Conservation (phyloP, 2,888 invertebrate species). For the Lithophane semibrunnea region DNA sequence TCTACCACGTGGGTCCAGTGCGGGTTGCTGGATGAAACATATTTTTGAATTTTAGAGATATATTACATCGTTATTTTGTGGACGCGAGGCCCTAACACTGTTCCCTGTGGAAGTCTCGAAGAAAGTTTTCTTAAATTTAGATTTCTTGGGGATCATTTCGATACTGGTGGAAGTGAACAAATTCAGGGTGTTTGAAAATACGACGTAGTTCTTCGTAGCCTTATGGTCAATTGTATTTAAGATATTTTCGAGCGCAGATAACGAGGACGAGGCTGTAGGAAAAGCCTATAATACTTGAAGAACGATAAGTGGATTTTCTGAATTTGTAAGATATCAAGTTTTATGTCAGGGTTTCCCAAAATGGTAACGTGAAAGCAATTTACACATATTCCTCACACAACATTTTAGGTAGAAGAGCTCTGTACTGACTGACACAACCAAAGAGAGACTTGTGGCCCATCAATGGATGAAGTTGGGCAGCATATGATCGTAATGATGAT, state of each 20-base stretch:
- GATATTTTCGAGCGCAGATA: not conserved
- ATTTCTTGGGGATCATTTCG: no score
- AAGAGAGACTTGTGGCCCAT: no score
- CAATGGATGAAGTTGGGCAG: not conserved
- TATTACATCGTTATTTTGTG: not conserved
- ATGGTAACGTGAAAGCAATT: not conserved
- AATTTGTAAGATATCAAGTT: not conserved
- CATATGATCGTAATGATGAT: not conserved
- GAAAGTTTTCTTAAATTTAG: not conserved
- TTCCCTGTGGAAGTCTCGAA: constrained; percentile 4
- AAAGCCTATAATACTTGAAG: not conserved
- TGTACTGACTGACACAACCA: not conserved
- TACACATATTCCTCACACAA: not conserved
- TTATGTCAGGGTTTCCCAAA: not conserved
- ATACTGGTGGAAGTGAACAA: not conserved
- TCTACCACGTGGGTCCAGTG: not conserved
- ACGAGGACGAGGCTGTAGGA: not conserved
- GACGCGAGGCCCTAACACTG: not conserved
- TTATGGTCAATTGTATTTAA: not conserved
- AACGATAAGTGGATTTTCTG: constrained; percentile 1
- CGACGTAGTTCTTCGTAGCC: not conserved
- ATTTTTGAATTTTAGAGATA: not conserved
- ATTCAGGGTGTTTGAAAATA: not conserved
- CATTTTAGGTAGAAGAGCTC: not conserved
- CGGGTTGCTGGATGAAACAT: not conserved